phyloP scores from a whole-genome alignment of 2,797 vertebrate genomes.

The Eulemur coronatus region DNA sequence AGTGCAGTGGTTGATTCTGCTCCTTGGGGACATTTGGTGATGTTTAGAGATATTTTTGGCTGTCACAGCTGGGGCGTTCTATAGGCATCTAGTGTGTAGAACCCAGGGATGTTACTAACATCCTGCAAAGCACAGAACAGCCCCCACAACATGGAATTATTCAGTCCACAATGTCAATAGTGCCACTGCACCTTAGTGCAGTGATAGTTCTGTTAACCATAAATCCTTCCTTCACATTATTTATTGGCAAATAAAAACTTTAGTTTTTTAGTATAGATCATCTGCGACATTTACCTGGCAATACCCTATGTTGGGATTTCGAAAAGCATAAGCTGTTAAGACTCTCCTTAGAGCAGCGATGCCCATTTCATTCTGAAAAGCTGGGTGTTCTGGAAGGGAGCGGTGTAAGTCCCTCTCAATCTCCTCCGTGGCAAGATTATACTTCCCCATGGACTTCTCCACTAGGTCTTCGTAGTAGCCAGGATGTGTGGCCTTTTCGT shows the following conservation, averaged over 20 bases:
- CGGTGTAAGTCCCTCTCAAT: conserved; percentile 98
- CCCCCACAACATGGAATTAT: neutral
- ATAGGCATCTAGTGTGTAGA: neutral
- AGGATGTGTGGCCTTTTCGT: conserved; percentile 97
- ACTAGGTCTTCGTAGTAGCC: conserved; percentile 98
- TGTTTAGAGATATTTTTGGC: neutral
- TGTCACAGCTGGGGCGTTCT: neutral
- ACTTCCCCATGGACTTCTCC: conserved; percentile 98
- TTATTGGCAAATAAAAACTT: neutral
- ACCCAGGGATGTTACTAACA: neutral
- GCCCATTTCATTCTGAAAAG: conserved; percentile 99
- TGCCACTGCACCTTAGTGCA: accelerated
- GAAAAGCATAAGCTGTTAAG: conserved; percentile 97
- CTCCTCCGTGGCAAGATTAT: conserved; percentile 98
- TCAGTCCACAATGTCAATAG: neutral
- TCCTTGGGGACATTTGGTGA: neutral
- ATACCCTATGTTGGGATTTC: conserved; percentile 98
- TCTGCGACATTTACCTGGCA: conserved; percentile 90
- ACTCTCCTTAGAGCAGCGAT: conserved; percentile 97
- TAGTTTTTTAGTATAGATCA: neutral
- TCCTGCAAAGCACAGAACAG: neutral
- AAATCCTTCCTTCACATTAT: neutral
- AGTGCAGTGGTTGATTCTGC: neutral
- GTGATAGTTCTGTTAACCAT: neutral
- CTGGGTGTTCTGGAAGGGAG: conserved; percentile 97